Conservation (phyloP, 2,888 invertebrate species). For the Drosophila kuntzei region DNA sequence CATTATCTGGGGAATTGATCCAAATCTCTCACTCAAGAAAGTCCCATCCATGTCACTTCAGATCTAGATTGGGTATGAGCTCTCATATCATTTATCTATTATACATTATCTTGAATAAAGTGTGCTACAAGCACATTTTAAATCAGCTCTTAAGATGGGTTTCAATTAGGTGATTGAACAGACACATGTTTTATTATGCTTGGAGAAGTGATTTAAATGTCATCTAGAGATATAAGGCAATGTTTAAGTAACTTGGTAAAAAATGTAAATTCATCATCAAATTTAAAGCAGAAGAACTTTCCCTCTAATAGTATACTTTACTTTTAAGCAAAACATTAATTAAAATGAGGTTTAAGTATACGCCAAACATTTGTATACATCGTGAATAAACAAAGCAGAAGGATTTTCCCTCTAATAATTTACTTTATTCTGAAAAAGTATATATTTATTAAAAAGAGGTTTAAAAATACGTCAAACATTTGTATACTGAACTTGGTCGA, state of each 20-base stretch:
- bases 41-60: slow-evolving; percentile 59
- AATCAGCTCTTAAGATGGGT: slow-evolving; percentile 19
- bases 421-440: no score
- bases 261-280: no score
- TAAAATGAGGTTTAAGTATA: no score
- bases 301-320: no score
- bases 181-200: slow-evolving; percentile 1
- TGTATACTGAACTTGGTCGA: slow-evolving; percentile 3
- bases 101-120: slow-evolving; percentile 31
- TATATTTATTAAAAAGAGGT: no score
- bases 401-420: no score
- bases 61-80: neutral
- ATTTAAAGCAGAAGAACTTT: no score
- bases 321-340: no score
- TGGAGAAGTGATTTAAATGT: slow-evolving; percentile 12
- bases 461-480: no score
- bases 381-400: no score
- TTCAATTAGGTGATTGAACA: slow-evolving; percentile 45
- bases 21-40: slow-evolving; percentile 47
- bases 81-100: slow-evolving; percentile 7
- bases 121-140: slow-evolving; percentile 33
- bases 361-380: no score
- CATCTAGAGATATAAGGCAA: neutral
- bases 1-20: slow-evolving; percentile 60
- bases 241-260: no score